A percentile compares a stretch with the other conserved stretches of the same genome.
Evolutionary conservation across 2,797 vertebrate genomes (phyloP).

Genomic region (Prunella strophiata): DNA sequence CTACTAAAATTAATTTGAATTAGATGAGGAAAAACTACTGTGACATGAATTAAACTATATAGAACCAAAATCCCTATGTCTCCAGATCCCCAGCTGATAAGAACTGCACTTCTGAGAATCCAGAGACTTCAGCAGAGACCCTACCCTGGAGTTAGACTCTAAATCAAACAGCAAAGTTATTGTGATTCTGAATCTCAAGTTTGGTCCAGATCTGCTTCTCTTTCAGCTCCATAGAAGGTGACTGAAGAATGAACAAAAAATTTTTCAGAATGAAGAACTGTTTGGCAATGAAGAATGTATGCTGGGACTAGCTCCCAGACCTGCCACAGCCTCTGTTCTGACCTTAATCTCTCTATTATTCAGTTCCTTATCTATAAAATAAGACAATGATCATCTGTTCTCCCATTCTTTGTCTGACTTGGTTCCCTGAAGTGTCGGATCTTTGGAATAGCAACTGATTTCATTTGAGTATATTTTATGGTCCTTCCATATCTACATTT

Average conservation of each 20-base stretch:
- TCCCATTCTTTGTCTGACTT: not conserved
- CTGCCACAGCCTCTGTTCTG: not conserved
- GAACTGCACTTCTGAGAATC: not conserved
- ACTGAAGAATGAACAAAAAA: constrained; percentile 16
- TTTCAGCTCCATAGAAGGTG: not conserved
- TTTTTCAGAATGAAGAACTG: constrained; percentile 13
- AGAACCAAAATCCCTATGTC: not conserved
- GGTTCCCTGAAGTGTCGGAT: not conserved
- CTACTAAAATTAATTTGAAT: not conserved
- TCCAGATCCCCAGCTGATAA: not conserved
- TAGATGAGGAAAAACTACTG: not conserved
- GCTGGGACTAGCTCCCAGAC: not conserved
- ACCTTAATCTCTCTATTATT: constrained; percentile 13
- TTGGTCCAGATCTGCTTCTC: not conserved
- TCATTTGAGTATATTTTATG: not conserved
- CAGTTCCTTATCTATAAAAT: not conserved
- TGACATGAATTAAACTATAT: not conserved
- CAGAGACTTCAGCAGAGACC: not conserved
- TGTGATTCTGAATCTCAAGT: not conserved
- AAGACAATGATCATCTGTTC: not conserved
- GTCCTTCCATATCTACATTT: not conserved
- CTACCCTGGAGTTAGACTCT: not conserved
- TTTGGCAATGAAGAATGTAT: not conserved
- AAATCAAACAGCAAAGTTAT: not conserved
- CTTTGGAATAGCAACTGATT: not conserved